These are phyloP conservation scores for Podarcis muralis DNA, from an alignment of 2,113 vertebrate species.

Conservation along the genomic window DNA sequence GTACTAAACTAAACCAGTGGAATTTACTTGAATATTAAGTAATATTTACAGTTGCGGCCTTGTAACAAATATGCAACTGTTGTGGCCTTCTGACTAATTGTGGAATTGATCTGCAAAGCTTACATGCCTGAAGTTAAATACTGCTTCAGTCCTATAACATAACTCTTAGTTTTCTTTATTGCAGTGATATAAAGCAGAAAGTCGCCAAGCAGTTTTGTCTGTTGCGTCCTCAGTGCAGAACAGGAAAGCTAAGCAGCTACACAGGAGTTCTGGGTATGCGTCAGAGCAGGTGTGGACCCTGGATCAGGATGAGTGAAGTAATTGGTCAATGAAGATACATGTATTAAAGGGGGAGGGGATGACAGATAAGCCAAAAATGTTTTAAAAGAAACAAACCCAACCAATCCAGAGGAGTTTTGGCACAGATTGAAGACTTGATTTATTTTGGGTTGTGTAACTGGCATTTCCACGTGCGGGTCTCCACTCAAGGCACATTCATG, in stretches of 20 bases:
- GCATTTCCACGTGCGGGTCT: too few species aligned
- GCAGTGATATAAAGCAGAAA: not conserved
- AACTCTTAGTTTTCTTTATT: not conserved
- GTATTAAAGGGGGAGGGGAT: not conserved
- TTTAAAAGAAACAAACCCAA: not conserved
- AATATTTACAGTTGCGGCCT: not conserved
- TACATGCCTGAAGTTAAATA: not conserved
- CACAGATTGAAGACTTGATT: not conserved
- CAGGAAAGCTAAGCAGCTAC: not conserved
- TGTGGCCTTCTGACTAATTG: not conserved
- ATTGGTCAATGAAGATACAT: not conserved
- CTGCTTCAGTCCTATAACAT: not conserved
- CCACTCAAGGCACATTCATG: too few species aligned
- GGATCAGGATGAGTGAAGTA: not conserved
- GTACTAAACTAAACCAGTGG: not conserved
- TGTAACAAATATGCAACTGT: not conserved
- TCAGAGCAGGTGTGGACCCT: not conserved
- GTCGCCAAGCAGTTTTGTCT: not conserved
- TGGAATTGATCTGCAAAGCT: not conserved
- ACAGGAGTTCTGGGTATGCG: not conserved
- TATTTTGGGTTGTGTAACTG: too few species aligned
- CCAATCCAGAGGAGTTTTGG: not conserved
- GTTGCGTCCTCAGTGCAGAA: not conserved
- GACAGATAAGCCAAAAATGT: not conserved
- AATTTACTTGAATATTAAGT: not conserved